Base-by-base conservation (phyloP, 2,888 invertebrate species). In the Vanessa cardui region DNA sequence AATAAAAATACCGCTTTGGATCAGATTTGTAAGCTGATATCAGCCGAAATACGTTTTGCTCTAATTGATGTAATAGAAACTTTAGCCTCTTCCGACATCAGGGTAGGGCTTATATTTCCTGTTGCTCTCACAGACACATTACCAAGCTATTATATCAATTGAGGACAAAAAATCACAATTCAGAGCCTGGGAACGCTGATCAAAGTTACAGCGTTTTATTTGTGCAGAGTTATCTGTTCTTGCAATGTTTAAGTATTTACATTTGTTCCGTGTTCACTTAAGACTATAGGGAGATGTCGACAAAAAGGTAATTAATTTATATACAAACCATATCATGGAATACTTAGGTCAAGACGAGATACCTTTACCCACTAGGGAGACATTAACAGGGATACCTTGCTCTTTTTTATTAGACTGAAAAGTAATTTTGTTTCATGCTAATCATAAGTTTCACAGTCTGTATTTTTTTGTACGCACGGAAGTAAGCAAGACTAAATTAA, bases 51-150 rank as follows among this genome's bases (percentile, higher is more conserved):
- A 21, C 54, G 44, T 62, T 64, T 60, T 44, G 89, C 90, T 74
- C 95, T 95, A 20, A 95, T 94, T 90, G 95, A 95, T 76, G 94
- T 76, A 73, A 77, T 78, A 78, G 82, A 84, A 83, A 65, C 94
- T 94, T 84, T 95, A 95, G 95, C 92, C 94, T 78, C 95, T 96
- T 86, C 96, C 96, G 86, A 95, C 95, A 88, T 94, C 56, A 94
- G 84, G 95, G 95, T 79, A 93, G 93, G 77, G 95, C 95, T 73
- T 88, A 76, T 95, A 69, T 96, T 96, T 86, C 96, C 95, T 78
- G 96, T 94, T 64, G 94, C 95, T 73, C 95, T 95, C 85, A 88
- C 95, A 77, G 94, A 95, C 89, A 90, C 92, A 64, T 89, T 91
- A 82, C 87, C 88, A 79, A 84, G 84, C 83, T 78, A 83, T 82